These are phyloP conservation scores for Cydia splendana DNA, from an alignment of 1,140 invertebrate genomes.

Conservation along the genomic window DNA sequence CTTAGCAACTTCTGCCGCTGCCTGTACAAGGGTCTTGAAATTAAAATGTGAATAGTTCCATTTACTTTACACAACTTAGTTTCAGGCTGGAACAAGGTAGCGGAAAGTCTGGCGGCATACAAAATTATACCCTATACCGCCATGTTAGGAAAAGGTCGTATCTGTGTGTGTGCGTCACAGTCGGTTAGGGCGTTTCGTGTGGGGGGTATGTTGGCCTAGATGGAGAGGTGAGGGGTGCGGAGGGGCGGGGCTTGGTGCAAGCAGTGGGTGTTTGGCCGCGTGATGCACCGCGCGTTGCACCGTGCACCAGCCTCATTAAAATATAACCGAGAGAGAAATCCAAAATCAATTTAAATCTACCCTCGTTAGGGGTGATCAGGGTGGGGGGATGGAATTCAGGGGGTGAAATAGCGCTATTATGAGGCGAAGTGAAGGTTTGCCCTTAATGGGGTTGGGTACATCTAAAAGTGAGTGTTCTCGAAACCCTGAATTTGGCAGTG, in stretches of 20 bases:
- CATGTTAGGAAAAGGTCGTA: neutral
- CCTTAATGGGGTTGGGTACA: neutral
- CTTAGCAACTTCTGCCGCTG: no score
- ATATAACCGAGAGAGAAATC: neutral
- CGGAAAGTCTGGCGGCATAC: neutral
- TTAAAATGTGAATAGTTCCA: neutral
- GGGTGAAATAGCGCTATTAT: neutral
- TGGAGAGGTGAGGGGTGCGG: neutral
- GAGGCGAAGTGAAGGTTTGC: neutral
- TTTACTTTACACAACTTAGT: slow-evolving; percentile 13
- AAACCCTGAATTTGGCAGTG: neutral
- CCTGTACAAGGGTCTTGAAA: neutral
- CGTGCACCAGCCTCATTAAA: neutral
- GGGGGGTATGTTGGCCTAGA: slow-evolving; percentile 8
- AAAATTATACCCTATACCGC: neutral
- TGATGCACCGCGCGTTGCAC: neutral
- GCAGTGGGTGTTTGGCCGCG: neutral
- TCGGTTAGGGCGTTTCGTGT: neutral
- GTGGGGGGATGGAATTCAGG: neutral
- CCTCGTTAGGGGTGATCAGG: neutral
- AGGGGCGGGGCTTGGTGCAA: slow-evolving; percentile 16
- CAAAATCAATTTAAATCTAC: neutral
- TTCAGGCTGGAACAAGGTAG: neutral
- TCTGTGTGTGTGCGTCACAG: neutral
- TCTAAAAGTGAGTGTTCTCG: neutral